Conservation (phyloP, 2,113 vertebrate genomes). For the Pollimyrus isidori region DNA sequence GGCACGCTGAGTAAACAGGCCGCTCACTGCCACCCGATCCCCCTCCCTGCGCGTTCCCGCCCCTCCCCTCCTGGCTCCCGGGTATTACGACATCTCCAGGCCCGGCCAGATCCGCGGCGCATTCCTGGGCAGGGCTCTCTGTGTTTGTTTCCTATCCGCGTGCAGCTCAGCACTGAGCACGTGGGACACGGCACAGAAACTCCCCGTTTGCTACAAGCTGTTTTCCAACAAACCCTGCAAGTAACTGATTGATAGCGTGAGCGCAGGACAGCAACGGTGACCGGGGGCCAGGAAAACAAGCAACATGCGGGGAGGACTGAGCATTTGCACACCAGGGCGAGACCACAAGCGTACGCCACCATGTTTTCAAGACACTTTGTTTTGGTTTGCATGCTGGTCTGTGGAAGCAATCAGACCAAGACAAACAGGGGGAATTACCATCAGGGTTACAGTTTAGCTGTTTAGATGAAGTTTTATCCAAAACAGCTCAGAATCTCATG, state of each 20-base stretch:
- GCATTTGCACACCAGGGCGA: neutral
- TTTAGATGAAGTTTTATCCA: neutral
- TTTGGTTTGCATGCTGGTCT: neutral
- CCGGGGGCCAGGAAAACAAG: neutral
- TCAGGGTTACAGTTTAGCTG: neutral
- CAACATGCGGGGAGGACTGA: neutral
- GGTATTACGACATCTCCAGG: neutral
- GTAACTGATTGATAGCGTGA: neutral
- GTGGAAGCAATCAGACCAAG: neutral
- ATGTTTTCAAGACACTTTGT: conserved; percentile 15
- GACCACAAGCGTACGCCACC: neutral
- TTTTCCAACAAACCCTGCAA: neutral
- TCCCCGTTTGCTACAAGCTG: neutral
- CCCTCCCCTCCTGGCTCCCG: neutral
- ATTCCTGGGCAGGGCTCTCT: neutral
- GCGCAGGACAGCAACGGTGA: neutral
- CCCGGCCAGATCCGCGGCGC: neutral
- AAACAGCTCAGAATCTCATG: neutral
- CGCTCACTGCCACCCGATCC: neutral
- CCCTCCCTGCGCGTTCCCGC: neutral
- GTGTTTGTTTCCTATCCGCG: neutral
- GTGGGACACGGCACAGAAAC: neutral
- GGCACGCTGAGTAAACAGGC: neutral
- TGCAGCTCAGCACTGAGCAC: neutral
- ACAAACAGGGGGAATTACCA: neutral